phyloP scores from a whole-genome alignment of 2,888 invertebrate species.

The Pollenia angustigena region DNA sequence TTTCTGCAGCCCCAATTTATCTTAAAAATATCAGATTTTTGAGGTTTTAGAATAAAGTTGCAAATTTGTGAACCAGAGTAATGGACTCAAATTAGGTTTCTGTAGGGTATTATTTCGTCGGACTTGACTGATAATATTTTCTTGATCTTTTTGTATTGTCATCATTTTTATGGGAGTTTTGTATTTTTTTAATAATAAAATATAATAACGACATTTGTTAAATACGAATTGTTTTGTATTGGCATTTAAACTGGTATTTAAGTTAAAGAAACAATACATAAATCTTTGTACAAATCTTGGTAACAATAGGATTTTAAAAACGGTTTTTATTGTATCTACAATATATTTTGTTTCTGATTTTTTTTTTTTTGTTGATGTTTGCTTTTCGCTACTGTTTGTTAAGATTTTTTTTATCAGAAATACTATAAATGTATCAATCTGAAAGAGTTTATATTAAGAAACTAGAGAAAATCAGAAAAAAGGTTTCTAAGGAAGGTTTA shows the following conservation, averaged over 20 bases:
- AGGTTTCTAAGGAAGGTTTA: constrained; percentile 28
- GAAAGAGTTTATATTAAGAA: not conserved
- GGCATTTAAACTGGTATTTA: constrained; percentile 66
- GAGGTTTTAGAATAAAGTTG: no score
- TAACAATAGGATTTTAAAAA: constrained; percentile 65
- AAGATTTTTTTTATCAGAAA: constrained; percentile 31
- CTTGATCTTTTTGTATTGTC: constrained; percentile 28
- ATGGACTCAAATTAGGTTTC: no score
- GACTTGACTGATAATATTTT: not conserved
- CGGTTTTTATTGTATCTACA: constrained; percentile 41
- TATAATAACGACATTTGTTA: constrained; percentile 67
- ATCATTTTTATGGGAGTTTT: not conserved
- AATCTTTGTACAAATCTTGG: constrained; percentile 54
- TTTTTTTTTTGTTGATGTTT: not conserved
- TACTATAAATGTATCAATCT: not conserved
- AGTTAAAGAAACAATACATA: constrained; percentile 61
- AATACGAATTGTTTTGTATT: constrained; percentile 62
- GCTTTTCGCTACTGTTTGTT: constrained; percentile 50
- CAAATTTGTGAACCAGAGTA: no score
- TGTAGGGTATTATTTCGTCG: no score
- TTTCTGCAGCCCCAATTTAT: no score
- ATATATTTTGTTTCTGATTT: constrained; percentile 15
- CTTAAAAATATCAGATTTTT: no score
- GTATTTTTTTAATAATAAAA: constrained; percentile 48
- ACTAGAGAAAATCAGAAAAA: constrained; percentile 11